Evolutionary conservation across 2,888 invertebrate species (phyloP).

Genomic region (Melieria picta): DNA sequence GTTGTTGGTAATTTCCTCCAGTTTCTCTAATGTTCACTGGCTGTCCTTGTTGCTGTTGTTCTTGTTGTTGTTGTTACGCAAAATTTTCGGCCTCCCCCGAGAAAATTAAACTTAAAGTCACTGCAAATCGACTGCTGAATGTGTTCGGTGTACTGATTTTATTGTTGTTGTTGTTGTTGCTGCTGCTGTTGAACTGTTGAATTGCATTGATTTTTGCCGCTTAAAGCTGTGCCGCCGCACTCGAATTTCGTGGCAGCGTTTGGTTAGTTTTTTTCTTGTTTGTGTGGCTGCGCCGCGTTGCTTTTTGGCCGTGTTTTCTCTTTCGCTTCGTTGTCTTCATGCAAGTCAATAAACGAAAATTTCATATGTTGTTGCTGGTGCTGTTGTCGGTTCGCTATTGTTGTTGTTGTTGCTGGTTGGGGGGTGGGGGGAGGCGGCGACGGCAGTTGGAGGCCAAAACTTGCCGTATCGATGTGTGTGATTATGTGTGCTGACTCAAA

Average conservation of each 20-base stretch:
- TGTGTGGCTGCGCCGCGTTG: not conserved
- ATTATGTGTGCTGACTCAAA: too few relatives aligned
- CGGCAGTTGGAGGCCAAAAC: too few relatives aligned
- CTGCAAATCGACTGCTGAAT: too few relatives aligned
- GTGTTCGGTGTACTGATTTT: too few relatives aligned
- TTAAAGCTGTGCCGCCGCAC: constrained; percentile 26
- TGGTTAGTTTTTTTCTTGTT: constrained; percentile 1
- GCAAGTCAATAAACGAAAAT: too few relatives aligned
- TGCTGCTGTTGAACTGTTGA: constrained; percentile 7
- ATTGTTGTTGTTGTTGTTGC: not conserved
- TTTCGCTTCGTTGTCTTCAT: not conserved
- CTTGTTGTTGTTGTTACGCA: not conserved
- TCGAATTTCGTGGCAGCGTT: constrained; percentile 1
- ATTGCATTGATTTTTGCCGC: constrained; percentile 19
- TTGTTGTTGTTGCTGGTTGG: not conserved
- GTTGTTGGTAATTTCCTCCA: not conserved
- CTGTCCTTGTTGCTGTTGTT: constrained; percentile 6
- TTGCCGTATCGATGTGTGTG: too few relatives aligned
- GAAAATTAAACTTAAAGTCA: too few relatives aligned
- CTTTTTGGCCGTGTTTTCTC: constrained; percentile 23
- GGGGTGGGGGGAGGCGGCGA: too few relatives aligned
- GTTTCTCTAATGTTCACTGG: constrained; percentile 2
- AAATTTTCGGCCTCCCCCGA: constrained; percentile 7
- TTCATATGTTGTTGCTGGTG: constrained; percentile 8
- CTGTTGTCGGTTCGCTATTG: not conserved